Evolutionary conservation across 2,888 invertebrate genomes (phyloP), one percentile per base, ranked within the genome.

Genomic region (Drosophila helvetica): DNA sequence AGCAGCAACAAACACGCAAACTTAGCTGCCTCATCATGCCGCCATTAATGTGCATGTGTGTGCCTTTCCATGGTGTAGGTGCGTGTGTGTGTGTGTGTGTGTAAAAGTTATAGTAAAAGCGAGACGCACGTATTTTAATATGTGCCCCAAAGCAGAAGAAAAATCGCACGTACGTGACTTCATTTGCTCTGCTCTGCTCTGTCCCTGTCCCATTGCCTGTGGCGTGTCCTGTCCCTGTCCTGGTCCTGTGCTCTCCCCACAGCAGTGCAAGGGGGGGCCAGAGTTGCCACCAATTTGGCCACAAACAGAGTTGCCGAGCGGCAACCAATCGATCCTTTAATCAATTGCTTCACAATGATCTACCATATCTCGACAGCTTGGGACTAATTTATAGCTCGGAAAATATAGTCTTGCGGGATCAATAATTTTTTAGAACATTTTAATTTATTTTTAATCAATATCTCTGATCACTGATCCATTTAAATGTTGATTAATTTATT

Each of bases 101-200:
- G 66, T 77, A 53, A 81, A 88, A 84, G 86, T 89, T 84, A 88
- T 84, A 89, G 89, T 88, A 83, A 89, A 85, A 73, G 89, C 72
- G 75, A 88, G 85, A 88, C 86, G 89, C 86, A 89, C 90, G 90
- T 90, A 87, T 89, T 86, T 90, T 90, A 91, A 90, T 91, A 90
- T 90, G 90, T 88, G 84, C 87, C 83, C 82, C 88, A 80, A 89
- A 86, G 87, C 87, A 84, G 74, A 91, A 90, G 91, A 90, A 90
- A 91, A 90, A 90, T 91, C 89, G 82, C 81, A 86, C 77, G 86
- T 80, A 91, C 90, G 90, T 90, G 90, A 90, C 91, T 91, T 90
- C 90, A 90, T 91, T 91, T 90, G 78, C 77, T 66, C 47, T 75
- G 86, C 84, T 74, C 38, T 38, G 10, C 30, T 30, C 30, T 30